phyloP scores from a whole-genome alignment of 1,140 invertebrate species.

The Xylocopa sonorina region DNA sequence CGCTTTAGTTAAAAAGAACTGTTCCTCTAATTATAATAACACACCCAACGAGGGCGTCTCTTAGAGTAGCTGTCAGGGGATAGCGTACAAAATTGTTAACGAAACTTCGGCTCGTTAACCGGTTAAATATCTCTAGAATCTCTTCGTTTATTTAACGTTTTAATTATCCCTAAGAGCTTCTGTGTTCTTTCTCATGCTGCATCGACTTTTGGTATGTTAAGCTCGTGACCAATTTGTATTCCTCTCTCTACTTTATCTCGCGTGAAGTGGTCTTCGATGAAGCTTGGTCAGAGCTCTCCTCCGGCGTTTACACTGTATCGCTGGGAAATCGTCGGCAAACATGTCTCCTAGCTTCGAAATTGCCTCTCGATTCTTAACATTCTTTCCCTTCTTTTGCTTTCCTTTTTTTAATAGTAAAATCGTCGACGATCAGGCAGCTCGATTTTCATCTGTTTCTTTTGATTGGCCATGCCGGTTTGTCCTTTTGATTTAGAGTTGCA shows the following conservation, averaged over 20 bases:
- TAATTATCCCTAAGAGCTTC: slow-evolving; percentile 44
- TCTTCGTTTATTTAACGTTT: slow-evolving; percentile 18
- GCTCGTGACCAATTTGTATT: slow-evolving; percentile 59
- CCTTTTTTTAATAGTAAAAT: background rate
- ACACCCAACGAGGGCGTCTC: slow-evolving; percentile 11
- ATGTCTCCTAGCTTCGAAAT: slow-evolving; percentile 2
- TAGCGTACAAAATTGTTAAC: slow-evolving; percentile 62
- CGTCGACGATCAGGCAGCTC: slow-evolving; percentile 34
- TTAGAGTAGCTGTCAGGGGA: slow-evolving; percentile 32
- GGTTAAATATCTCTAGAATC: slow-evolving; percentile 47
- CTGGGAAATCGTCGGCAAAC: slow-evolving; percentile 25
- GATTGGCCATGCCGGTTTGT: slow-evolving; percentile 61
- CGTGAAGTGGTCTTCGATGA: slow-evolving; percentile 33
- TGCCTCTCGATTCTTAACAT: background rate
- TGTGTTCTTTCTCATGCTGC: background rate
- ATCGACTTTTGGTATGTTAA: slow-evolving; percentile 61
- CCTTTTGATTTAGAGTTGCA: slow-evolving; percentile 67
- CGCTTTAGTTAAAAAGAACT: slow-evolving; percentile 42
- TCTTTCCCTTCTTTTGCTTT: too few relatives aligned
- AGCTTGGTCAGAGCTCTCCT: slow-evolving; percentile 45
- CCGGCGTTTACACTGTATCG: slow-evolving; percentile 26
- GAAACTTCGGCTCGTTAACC: slow-evolving; percentile 54
- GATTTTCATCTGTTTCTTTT: slow-evolving; percentile 63
- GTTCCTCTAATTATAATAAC: slow-evolving; percentile 15
- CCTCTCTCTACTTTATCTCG: background rate